phyloP scores from a whole-genome alignment of 2,797 vertebrate species.

The Cuniculus paca region DNA sequence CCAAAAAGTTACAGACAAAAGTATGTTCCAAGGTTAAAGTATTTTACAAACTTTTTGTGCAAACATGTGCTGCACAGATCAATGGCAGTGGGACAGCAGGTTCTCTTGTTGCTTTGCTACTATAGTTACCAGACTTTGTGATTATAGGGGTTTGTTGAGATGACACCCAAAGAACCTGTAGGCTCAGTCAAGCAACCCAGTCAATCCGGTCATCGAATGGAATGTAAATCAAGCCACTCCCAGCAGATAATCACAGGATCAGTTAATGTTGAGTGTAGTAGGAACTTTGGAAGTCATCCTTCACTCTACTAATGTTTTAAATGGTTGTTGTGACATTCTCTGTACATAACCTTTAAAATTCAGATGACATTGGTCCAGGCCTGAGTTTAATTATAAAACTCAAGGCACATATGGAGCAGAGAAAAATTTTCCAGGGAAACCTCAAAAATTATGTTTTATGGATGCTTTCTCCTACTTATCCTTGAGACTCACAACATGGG shows the following conservation, averaged over 20 bases:
- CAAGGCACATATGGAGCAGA: slow-evolving; percentile 71
- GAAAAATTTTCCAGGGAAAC: slow-evolving; percentile 79
- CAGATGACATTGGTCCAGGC: slow-evolving; percentile 75
- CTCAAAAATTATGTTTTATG: slow-evolving; percentile 76
- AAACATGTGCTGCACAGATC: slow-evolving; percentile 80
- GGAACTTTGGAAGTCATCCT: slow-evolving; percentile 59
- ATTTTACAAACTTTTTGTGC: slow-evolving; percentile 65
- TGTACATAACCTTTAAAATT: slow-evolving; percentile 80
- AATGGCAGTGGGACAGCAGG: slow-evolving; percentile 51
- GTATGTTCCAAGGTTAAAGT: slow-evolving; percentile 70
- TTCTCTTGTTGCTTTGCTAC: slow-evolving; percentile 38
- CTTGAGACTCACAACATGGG: slow-evolving; percentile 60
- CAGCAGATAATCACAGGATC: background rate
- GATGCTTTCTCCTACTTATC: slow-evolving; percentile 35
- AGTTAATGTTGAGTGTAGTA: slow-evolving; percentile 47
- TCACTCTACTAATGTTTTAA: slow-evolving; percentile 72
- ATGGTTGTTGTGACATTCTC: slow-evolving; percentile 77
- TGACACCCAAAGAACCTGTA: background rate
- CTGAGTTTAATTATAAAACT: slow-evolving; percentile 81
- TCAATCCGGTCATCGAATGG: slow-evolving; percentile 17
- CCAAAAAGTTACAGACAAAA: slow-evolving; percentile 80
- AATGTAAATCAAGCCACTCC: slow-evolving; percentile 49
- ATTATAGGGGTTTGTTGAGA: background rate
- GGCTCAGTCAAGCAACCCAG: slow-evolving; percentile 47
- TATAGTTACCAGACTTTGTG: slow-evolving; percentile 50